Conservation (phyloP, 2,888 invertebrate species). For the Synergus itoensis region DNA sequence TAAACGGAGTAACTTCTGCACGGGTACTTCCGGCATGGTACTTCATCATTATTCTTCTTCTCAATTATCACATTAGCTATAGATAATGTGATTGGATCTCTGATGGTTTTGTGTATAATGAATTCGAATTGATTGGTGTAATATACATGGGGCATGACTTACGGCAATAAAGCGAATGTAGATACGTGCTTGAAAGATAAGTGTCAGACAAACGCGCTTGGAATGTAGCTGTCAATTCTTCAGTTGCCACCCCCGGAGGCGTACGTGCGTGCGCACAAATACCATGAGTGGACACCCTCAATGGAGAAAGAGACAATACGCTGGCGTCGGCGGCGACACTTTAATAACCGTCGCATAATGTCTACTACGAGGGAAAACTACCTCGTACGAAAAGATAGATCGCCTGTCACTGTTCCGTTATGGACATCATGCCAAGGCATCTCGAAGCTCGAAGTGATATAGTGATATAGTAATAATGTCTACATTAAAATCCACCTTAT, state of each 20-base stretch:
- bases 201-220: slow-evolving; percentile 44
- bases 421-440: slow-evolving; percentile 38
- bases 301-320: slow-evolving; percentile 48
- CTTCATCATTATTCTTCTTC: too few relatives aligned
- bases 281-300: slow-evolving; percentile 48
- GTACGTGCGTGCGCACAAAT: slow-evolving; percentile 57
- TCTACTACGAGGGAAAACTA: slow-evolving; percentile 49
- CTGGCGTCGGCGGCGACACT: slow-evolving; percentile 63
- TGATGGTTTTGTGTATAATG: not conserved
- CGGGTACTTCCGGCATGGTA: too few relatives aligned
- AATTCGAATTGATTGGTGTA: slow-evolving; percentile 2
- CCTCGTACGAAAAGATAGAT: slow-evolving; percentile 46
- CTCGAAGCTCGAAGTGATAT: slow-evolving; percentile 17
- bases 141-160: not conserved
- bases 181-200: slow-evolving; percentile 35
- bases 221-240: slow-evolving; percentile 50
- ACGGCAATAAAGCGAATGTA: slow-evolving; percentile 20
- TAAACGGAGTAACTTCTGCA: too few relatives aligned
- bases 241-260: slow-evolving; percentile 45
- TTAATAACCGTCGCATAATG: slow-evolving; percentile 69
- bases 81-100: too few relatives aligned
- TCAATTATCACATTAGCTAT: too few relatives aligned
- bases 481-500: slow-evolving; percentile 21
- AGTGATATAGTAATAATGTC: slow-evolving; percentile 13
- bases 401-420: slow-evolving; percentile 37